Evolutionary conservation across 1,140 invertebrate species (phyloP).

Genomic region (Diprion similis): DNA sequence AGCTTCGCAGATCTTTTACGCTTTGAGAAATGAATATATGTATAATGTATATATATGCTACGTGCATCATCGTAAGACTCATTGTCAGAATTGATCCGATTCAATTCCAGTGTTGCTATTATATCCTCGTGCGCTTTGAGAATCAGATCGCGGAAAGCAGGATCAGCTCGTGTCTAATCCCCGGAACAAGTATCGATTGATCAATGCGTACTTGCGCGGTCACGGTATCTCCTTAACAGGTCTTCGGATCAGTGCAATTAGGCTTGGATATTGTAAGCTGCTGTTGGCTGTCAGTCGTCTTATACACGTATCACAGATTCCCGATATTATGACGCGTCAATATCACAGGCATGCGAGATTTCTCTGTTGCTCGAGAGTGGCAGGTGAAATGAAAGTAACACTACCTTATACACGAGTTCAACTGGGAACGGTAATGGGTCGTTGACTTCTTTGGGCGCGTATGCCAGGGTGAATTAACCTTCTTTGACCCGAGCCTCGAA

Average conservation of each 20-base stretch:
- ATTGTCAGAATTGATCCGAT: no score
- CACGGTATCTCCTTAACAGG: constrained; percentile 7
- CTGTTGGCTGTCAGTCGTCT: neutral
- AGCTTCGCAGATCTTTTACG: no score
- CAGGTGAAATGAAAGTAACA: constrained; percentile 7
- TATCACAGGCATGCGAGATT: neutral
- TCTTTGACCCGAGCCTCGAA: no score
- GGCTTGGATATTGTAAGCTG: neutral
- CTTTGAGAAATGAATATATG: no score
- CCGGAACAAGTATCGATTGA: neutral
- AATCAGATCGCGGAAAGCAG: neutral
- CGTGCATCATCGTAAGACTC: no score
- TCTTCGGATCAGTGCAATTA: neutral
- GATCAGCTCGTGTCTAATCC: neutral
- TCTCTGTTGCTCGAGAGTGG: neutral
- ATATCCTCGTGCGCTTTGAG: neutral
- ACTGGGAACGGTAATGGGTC: neutral
- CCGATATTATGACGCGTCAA: neutral
- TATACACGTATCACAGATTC: neutral
- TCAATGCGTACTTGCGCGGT: neutral
- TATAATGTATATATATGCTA: no score
- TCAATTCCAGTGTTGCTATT: no score
- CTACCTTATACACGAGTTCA: neutral
- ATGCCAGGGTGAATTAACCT: no score
- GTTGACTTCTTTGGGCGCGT: neutral